A percentile compares a stretch with the other conserved stretches of the same genome.
These are phyloP conservation scores for Drosophila lowei DNA, from an alignment of 1,140 invertebrate genomes.

Conservation along the genomic window DNA sequence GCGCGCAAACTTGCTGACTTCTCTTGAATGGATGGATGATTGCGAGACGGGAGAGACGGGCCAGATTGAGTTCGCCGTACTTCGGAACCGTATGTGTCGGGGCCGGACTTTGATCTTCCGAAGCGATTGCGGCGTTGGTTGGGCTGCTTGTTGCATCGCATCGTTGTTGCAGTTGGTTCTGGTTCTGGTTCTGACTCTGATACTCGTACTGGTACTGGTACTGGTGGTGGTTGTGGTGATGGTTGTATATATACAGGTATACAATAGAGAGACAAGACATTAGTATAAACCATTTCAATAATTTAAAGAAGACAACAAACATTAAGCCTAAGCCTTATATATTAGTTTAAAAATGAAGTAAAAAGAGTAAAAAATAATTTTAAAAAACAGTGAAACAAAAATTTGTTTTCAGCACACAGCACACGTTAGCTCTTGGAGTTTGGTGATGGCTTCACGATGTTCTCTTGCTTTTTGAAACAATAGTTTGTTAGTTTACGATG, in stretches of 20 bases:
- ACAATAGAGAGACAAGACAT: conserved; percentile 80
- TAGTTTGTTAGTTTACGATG: conserved; percentile 28
- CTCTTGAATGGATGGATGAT: conserved; percentile 5
- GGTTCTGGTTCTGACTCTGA: conserved; percentile 13
- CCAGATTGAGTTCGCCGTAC: conserved; percentile 4
- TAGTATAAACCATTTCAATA: conserved; percentile 69
- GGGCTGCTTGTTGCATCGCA: conserved; percentile 5
- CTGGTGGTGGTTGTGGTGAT: conserved; percentile 23
- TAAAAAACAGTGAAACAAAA: conserved; percentile 41
- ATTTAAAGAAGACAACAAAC: conserved; percentile 77
- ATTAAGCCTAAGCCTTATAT: conserved; percentile 67
- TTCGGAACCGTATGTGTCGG: conserved; percentile 3
- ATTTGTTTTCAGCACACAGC: conserved; percentile 14
- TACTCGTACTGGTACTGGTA: background rate
- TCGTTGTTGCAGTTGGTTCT: conserved; percentile 13
- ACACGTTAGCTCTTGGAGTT: conserved; percentile 6
- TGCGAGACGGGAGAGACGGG: background rate
- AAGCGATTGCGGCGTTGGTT: conserved; percentile 5
- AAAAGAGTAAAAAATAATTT: conserved; percentile 14
- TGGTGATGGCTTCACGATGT: conserved; percentile 18
- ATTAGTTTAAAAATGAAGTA: conserved; percentile 55
- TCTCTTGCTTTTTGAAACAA: conserved; percentile 5
- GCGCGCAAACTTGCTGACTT: conserved; percentile 15
- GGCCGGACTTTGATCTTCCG: background rate
- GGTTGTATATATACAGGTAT: conserved; percentile 76